These are phyloP conservation scores for Ianthella basta DNA, from an alignment of 37 sponge, comb jelly and placozoan genomes.

Conservation along the genomic window DNA sequence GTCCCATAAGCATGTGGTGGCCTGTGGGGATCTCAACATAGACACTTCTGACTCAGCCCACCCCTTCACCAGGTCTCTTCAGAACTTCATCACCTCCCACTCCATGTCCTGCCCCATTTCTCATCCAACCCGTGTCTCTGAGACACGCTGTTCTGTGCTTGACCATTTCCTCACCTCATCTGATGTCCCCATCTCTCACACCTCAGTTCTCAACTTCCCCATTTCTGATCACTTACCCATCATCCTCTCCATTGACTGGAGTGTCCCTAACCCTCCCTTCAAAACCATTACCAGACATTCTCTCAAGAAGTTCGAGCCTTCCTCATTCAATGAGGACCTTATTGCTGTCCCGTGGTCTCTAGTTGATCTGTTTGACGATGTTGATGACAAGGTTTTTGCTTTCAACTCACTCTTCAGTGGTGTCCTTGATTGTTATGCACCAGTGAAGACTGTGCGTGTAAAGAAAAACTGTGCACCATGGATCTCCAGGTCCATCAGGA, in stretches of 20 bases:
- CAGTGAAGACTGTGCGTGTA: neutral
- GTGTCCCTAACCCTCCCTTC: constrained; percentile 13
- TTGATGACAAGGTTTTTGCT: too few relatives aligned
- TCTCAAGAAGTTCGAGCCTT: neutral
- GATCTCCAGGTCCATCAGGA: too few relatives aligned
- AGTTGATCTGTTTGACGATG: neutral
- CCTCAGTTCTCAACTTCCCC: neutral
- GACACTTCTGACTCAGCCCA: constrained; percentile 17
- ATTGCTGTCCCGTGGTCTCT: neutral
- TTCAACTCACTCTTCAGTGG: too few relatives aligned
- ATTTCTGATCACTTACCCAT: neutral
- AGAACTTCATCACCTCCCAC: neutral
- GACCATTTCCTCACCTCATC: neutral
- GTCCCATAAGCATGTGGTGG: neutral
- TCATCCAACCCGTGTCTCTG: constrained; percentile 8
- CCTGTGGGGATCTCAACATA: neutral
- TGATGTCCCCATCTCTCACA: neutral
- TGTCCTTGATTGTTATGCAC: too few relatives aligned
- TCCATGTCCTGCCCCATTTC: constrained; percentile 15
- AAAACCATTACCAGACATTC: neutral
- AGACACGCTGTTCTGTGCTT: constrained; percentile 7
- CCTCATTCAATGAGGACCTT: neutral
- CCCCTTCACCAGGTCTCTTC: constrained; percentile 8
- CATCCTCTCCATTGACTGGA: neutral
- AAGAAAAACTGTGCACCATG: neutral